phyloP scores from a whole-genome alignment of 30 jellyfish, hydroid and myxozoan species.

The Cassiopea xamachana region DNA sequence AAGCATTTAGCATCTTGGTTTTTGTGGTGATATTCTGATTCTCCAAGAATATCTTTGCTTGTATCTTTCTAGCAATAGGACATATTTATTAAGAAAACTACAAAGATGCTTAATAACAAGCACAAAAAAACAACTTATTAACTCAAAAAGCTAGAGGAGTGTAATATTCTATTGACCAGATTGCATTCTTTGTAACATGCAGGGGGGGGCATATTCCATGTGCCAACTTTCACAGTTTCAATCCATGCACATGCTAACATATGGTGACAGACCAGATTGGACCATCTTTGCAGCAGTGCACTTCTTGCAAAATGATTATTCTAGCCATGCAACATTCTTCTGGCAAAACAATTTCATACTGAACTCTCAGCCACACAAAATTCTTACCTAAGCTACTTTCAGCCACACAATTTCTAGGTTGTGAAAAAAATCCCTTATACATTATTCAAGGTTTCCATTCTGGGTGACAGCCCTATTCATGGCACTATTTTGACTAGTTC shows the following conservation, averaged over 20 bases:
- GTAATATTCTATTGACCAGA: not conserved
- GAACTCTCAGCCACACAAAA: no score
- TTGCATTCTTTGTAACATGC: not conserved
- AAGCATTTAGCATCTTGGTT: constrained; percentile 9
- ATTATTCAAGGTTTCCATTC: no score
- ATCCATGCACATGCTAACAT: not conserved
- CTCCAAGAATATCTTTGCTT: constrained; percentile 37
- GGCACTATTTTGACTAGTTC: no score
- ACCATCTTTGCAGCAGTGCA: no score
- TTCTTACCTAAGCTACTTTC: no score
- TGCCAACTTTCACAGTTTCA: not conserved
- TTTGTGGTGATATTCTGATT: constrained; percentile 47
- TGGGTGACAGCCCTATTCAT: no score
- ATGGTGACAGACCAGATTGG: no score
- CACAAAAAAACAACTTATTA: not conserved
- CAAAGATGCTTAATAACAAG: not conserved
- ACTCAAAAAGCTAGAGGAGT: not conserved
- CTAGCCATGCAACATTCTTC: no score
- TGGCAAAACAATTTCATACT: no score
- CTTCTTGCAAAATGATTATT: no score
- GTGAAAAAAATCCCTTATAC: no score
- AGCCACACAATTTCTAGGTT: no score
- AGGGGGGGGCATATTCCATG: not conserved
- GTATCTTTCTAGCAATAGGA: constrained; percentile 26
- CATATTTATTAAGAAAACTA: not conserved